phyloP scores from a whole-genome alignment of 23 tunicate species.

The Styela clava region DNA sequence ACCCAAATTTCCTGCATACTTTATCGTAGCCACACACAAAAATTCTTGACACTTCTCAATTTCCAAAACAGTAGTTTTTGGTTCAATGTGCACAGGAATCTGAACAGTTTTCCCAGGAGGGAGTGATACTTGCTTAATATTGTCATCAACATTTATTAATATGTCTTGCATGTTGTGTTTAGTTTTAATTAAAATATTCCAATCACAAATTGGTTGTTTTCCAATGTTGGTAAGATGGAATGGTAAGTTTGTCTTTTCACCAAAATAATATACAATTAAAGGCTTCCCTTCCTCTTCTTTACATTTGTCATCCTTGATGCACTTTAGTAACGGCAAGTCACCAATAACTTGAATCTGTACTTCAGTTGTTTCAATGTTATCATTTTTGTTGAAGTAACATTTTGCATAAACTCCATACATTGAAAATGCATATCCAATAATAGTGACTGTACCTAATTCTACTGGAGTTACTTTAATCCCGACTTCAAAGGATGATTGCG shows the following conservation, averaged over 20 bases:
- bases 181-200: slow-evolving; percentile 6
- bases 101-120: neutral
- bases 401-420: slow-evolving; percentile 49
- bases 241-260: slow-evolving; percentile 8
- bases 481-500: slow-evolving; percentile 18
- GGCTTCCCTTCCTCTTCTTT: neutral
- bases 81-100: slow-evolving; percentile 1
- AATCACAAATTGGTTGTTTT: neutral
- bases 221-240: slow-evolving; percentile 9
- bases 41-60: neutral
- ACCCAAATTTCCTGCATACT: neutral
- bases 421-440: slow-evolving; percentile 50
- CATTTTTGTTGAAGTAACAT: slow-evolving; percentile 43
- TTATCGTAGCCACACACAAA: neutral
- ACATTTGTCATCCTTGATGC: neutral
- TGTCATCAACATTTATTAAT: neutral
- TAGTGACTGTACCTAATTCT: slow-evolving; percentile 20
- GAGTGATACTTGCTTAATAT: neutral
- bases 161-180: neutral
- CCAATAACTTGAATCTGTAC: slow-evolving; percentile 51
- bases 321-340: slow-evolving; percentile 50
- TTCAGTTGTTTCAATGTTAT: slow-evolving; percentile 40
- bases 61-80: neutral
- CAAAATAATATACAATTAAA: neutral
- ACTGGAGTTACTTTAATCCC: slow-evolving; percentile 40